Conservation (phyloP, 92 coral and sea anemone genomes). For the Palythoa grandiflora region DNA sequence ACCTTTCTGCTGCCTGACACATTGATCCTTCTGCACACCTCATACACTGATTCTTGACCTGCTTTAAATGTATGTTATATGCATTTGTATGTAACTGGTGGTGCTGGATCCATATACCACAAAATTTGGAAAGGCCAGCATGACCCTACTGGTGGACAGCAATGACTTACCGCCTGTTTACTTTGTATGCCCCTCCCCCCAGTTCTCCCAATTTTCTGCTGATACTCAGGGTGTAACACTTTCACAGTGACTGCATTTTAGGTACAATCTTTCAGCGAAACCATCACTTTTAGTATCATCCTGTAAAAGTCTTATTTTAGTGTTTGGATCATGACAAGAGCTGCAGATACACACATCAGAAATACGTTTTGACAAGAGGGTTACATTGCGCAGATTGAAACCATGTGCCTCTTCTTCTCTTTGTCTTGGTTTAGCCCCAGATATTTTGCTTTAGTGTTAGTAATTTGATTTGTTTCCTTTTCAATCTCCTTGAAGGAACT, state of each 20-base stretch:
- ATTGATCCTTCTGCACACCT: constrained; percentile 45
- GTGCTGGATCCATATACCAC: constrained; percentile 66
- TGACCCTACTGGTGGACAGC: constrained; percentile 61
- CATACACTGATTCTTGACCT: constrained; percentile 47
- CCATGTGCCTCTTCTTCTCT: constrained; percentile 57
- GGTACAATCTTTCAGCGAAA: constrained; percentile 63
- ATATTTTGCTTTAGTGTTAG: constrained; percentile 44
- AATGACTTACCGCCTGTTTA: too few species aligned
- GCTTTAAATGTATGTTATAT: constrained; percentile 48
- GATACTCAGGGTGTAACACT: constrained; percentile 49
- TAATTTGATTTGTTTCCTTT: constrained; percentile 22
- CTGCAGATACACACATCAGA: constrained; percentile 62
- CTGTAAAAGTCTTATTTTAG: constrained; percentile 63
- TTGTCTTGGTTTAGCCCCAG: constrained; percentile 24
- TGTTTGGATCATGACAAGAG: constrained; percentile 55
- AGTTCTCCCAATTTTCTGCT: constrained; percentile 64
- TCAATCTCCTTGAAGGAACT: constrained; percentile 64
- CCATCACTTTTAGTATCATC: constrained; percentile 62
- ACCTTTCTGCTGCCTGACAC: constrained; percentile 51
- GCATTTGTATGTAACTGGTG: constrained; percentile 47
- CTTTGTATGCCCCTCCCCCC: constrained; percentile 71
- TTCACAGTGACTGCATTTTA: constrained; percentile 58
- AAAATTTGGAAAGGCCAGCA: constrained; percentile 67
- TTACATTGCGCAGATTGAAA: constrained; percentile 63
- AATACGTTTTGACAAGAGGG: constrained; percentile 57